Base-by-base conservation (phyloP, 64 coral and sea anemone species). In the Pachyseris speciosa region DNA sequence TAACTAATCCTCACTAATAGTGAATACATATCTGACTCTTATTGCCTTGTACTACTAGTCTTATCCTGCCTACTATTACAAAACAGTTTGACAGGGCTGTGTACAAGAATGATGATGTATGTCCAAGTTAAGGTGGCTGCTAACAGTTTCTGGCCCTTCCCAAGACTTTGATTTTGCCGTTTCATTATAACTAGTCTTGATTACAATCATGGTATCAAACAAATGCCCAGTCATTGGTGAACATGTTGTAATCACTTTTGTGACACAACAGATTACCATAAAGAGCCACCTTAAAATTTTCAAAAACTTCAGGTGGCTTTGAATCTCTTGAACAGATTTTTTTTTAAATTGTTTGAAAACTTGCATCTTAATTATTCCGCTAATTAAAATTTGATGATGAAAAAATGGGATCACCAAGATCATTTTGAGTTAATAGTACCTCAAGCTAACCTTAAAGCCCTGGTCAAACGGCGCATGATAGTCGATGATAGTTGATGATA, bases 141-240 rank as follows among this genome's bases (percentile, higher is more conserved):
- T 12, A 58, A 81, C 49, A 81, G 77, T 81, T 81, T 30, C 13
- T 81, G 55, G 77, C 77, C 50, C 77, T 81, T 81, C 77, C 50
- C 45, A 57, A 81, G 77, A 81, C 50, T 81, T 81, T 25, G 49
- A 81, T 81, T 81, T n/a, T 81, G 77, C 49, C 55, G 77, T 81
- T 81, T 81, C 77, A 57, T 57, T 81, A 81, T 81, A 81, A 81
- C 57, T 45, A 81, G 77, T 81, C 49, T 60, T 81, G 48, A n/a
- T 81, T 81, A 81, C 50, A 81, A 81, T 81, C 77, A 81, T 81
- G 77, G 45, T 48, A 74, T 41, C 70, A 74, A 74, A 74, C 70
- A 74, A 74, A 74, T 74, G 70, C 70, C 70, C 74, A 78, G 77
- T 58, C 77, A 81, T 81, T 81, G 5, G 77, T 81, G 64, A 67